phyloP scores from a whole-genome alignment of 2,113 vertebrate genomes.

The Seriola quinqueradiata region DNA sequence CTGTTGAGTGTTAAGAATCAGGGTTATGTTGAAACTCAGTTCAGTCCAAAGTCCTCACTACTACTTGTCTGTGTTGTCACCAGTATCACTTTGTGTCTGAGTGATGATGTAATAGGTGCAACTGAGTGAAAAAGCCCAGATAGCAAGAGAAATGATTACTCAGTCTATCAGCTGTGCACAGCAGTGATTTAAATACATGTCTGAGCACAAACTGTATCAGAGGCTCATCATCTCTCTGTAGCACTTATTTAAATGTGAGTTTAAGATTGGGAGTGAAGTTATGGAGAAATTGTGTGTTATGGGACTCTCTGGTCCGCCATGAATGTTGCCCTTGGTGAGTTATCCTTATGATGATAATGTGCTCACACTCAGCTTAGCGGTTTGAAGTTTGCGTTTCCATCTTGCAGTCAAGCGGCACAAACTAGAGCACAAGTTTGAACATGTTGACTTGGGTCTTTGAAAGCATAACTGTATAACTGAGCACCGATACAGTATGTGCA shows the following conservation, averaged over 20 bases:
- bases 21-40: slow-evolving; percentile 27
- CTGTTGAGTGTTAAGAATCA: neutral
- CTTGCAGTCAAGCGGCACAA: slow-evolving; percentile 45
- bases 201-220: slow-evolving; percentile 22
- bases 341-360: slow-evolving; percentile 31
- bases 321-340: slow-evolving; percentile 11
- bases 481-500: slow-evolving; percentile 6
- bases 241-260: too few species aligned
- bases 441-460: slow-evolving; percentile 27
- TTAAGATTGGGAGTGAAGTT: neutral
- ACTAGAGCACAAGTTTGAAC: slow-evolving; percentile 54
- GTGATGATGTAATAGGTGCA: slow-evolving; percentile 51
- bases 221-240: slow-evolving; percentile 12
- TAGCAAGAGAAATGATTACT: slow-evolving; percentile 17
- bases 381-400: slow-evolving; percentile 40
- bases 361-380: slow-evolving; percentile 16
- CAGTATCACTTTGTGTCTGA: slow-evolving; percentile 16
- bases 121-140: slow-evolving; percentile 12
- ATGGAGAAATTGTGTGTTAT: slow-evolving; percentile 13
- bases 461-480: slow-evolving; percentile 15
- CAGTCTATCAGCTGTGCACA: neutral
- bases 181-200: slow-evolving; percentile 25
- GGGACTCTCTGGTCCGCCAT: neutral
- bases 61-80: slow-evolving; percentile 1
- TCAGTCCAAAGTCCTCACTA: slow-evolving; percentile 64